Conservation (phyloP, 2,888 invertebrate species). For the Leptopterna dolabrata region DNA sequence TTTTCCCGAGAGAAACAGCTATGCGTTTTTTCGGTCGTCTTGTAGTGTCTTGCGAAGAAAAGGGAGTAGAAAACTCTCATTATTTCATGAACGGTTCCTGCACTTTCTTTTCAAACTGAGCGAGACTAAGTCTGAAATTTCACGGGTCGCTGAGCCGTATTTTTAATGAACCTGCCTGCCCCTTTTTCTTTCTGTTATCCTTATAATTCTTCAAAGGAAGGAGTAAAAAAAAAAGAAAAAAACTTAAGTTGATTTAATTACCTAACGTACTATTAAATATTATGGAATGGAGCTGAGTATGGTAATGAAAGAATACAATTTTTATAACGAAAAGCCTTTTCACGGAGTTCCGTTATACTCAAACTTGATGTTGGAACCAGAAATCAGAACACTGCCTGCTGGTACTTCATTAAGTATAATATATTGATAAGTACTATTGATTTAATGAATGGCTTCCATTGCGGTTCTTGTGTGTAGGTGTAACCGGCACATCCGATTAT, state of each 20-base stretch:
- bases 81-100: conserved; percentile 33
- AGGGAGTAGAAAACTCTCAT: conserved; percentile 1
- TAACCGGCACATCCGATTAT: no score
- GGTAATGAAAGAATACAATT: no score
- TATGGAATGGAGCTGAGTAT: background rate
- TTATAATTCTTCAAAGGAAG: background rate
- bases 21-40: conserved; percentile 11
- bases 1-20: background rate
- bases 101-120: conserved; percentile 13
- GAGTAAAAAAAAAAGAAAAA: background rate
- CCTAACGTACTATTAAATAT: background rate
- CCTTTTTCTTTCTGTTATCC: background rate
- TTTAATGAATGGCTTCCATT: no score
- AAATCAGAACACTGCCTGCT: no score
- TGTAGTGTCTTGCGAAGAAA: conserved; percentile 6
- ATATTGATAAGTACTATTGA: no score
- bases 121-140: conserved; percentile 35
- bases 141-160: conserved; percentile 12
- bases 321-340: no score
- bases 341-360: no score
- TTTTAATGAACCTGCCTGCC: conserved; percentile 22
- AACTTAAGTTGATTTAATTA: background rate
- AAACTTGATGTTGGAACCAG: no score
- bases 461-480: no score
- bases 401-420: no score